Conservation (phyloP, 2,797 vertebrate genomes). For the Moxostoma hubbsi region DNA sequence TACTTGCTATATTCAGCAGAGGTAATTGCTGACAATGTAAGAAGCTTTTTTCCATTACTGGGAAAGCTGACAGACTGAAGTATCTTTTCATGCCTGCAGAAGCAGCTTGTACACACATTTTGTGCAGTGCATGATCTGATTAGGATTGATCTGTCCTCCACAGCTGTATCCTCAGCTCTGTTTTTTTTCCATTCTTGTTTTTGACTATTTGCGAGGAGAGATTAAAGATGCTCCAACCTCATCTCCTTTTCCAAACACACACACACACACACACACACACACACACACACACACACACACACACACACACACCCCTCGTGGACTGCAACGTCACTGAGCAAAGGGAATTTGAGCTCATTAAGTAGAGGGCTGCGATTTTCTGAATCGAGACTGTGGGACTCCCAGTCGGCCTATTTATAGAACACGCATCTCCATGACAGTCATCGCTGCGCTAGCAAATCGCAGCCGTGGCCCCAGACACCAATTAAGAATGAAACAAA, state of each 20-base stretch:
- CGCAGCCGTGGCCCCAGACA: slow-evolving; percentile 80
- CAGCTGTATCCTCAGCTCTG: slow-evolving; percentile 55
- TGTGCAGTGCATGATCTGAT: slow-evolving; percentile 52
- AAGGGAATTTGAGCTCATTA: slow-evolving; percentile 82
- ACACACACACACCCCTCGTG: slow-evolving; percentile 60
- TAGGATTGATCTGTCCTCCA: slow-evolving; percentile 59
- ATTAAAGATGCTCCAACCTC: slow-evolving; percentile 68
- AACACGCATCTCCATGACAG: slow-evolving; percentile 80
- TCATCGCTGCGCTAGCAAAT: slow-evolving; percentile 77
- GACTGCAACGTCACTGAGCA: slow-evolving; percentile 76
- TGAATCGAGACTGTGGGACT: slow-evolving; percentile 86
- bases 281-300: slow-evolving; percentile 5
- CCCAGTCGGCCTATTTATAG: slow-evolving; percentile 84
- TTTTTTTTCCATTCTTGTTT: slow-evolving; percentile 68
- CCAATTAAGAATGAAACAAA: slow-evolving; percentile 87
- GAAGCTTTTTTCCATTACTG: slow-evolving; percentile 57
- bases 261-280: slow-evolving; percentile 38
- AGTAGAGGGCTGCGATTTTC: slow-evolving; percentile 84
- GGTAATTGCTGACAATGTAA: slow-evolving; percentile 63
- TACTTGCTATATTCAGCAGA: slow-evolving; percentile 51
- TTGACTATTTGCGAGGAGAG: slow-evolving; percentile 66
- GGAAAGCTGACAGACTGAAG: slow-evolving; percentile 58
- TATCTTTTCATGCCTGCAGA: slow-evolving; percentile 55
- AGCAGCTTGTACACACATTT: slow-evolving; percentile 53
- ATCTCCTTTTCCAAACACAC: slow-evolving; percentile 31